A percentile compares a stretch with the other conserved stretches of the same genome.
phyloP scores from a whole-genome alignment of 2,113 vertebrate genomes.

The Hoplias malabaricus region DNA sequence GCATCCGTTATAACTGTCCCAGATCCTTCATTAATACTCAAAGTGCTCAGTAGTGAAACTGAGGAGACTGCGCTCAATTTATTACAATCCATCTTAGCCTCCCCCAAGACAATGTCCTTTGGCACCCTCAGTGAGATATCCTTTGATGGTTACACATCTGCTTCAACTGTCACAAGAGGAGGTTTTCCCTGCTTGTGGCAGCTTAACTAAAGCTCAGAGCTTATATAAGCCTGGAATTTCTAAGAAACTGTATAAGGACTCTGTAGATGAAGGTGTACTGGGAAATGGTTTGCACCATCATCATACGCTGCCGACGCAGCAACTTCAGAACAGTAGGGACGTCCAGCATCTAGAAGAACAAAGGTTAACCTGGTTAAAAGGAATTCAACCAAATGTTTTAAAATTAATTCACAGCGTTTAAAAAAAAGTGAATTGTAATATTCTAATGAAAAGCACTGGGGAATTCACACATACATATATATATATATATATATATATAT shows the following conservation, averaged over 20 bases:
- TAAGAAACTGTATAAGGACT: constrained; percentile 93
- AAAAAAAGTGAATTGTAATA: too few relatives aligned
- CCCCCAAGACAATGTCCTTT: constrained; percentile 6
- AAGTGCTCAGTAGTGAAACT: constrained; percentile 16
- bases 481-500: too few relatives aligned
- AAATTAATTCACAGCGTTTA: too few relatives aligned
- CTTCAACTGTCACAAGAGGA: constrained; percentile 20
- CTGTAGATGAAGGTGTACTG: constrained; percentile 96
- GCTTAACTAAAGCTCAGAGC: constrained; percentile 1
- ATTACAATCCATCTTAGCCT: not conserved
- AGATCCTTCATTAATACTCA: constrained; percentile 50
- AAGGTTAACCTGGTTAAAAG: too few relatives aligned
- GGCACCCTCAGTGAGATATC: not conserved
- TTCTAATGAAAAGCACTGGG: too few relatives aligned
- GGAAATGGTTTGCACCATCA: constrained; percentile 94
- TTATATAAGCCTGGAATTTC: constrained; percentile 93
- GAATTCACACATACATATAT: too few relatives aligned
- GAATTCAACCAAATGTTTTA: too few relatives aligned
- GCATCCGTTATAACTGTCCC: constrained; percentile 47
- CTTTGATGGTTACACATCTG: not conserved
- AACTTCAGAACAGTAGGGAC: constrained; percentile 82
- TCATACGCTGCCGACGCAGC: constrained; percentile 90
- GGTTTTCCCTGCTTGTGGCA: not conserved
- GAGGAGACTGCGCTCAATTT: not conserved
- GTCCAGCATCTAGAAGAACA: constrained; percentile 79